Base-by-base conservation (phyloP, 2,113 vertebrate species). In the Pomatostomus ruficeps region DNA sequence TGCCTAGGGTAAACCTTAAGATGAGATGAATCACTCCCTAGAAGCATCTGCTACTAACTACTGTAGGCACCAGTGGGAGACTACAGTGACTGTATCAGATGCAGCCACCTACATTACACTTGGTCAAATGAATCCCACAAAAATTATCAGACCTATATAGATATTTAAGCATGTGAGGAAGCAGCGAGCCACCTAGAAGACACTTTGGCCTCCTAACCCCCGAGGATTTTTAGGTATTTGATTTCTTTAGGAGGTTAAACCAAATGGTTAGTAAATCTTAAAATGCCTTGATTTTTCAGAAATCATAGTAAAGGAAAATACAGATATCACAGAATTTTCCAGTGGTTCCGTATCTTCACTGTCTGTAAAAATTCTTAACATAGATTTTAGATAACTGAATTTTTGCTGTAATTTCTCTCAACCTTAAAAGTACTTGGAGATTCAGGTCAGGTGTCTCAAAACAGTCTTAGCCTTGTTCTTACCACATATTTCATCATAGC, bases 11-110 rank as follows among this genome's bases (percentile, higher is more conserved):
- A 96, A 96, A 87, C 48, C 23, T 85, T 59, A 54, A 62, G 77
- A 67, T 71, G 84, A 92, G 73, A 94, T 89, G 93, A 96, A 67
- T 94, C 93, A 95, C 36, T 91, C 68, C 48, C 31, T 36, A 89
- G 77, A 85, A 89, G 65, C 93, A 95, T 91, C 89, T 96, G 85
- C 73, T 93, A 23, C 81, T 75, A 76, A 78, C 42, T 74, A 3
- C 59, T 71, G 68, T 59, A 51, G 84, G 80, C 80, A 89, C 57
- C 79, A 84, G 85, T 87, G 61, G 77, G 68, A 94, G 55, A 93
- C 66, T 68, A 52, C 28, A 75, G 65, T 52, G 61, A 84, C 70
- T 91, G 17, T 31, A 87, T 78, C 89, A 93, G 57, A 82, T 95
- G 77, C 77, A 96, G 74, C 81, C 96, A 78, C 91, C 91, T 89